Evolutionary conservation across 2,888 invertebrate species (phyloP).

Genomic region (Nemapogon koenigi): DNA sequence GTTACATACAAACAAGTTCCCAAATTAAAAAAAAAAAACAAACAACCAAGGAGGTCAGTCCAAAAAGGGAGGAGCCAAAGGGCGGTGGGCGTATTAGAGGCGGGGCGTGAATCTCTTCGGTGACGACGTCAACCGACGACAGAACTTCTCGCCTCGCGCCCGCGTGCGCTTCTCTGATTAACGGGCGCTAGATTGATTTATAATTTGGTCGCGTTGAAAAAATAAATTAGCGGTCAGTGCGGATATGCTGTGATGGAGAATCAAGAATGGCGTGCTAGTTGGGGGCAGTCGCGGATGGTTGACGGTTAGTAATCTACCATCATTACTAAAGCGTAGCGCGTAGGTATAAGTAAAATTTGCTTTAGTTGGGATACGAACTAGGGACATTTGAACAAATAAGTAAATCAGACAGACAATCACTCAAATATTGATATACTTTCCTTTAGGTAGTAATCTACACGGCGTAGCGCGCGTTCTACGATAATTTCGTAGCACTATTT

Average conservation of each 20-base stretch:
- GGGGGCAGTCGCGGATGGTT: conserved; percentile 44
- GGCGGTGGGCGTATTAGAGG: conserved; percentile 34
- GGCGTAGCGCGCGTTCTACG: too few species aligned
- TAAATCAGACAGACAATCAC: too few species aligned
- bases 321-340: background rate
- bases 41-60: background rate
- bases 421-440: too few species aligned
- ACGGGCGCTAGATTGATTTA: conserved; percentile 58
- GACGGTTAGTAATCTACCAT: conserved; percentile 53
- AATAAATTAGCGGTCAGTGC: conserved; percentile 41
- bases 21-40: too few species aligned
- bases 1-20: too few species aligned
- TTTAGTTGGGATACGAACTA: too few species aligned
- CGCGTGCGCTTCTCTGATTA: conserved; percentile 40
- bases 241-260: conserved; percentile 56
- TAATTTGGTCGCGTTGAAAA: conserved; percentile 61
- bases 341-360: too few species aligned
- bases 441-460: too few species aligned
- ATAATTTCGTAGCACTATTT: too few species aligned
- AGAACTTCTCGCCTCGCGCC: conserved; percentile 68
- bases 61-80: conserved; percentile 22
- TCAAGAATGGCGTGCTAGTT: conserved; percentile 57
- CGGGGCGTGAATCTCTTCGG: conserved; percentile 45
- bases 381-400: too few species aligned
- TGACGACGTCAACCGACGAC: conserved; percentile 83